Evolutionary conservation across 2,888 invertebrate species (phyloP).

Genomic region (Seira sanloemensis): DNA sequence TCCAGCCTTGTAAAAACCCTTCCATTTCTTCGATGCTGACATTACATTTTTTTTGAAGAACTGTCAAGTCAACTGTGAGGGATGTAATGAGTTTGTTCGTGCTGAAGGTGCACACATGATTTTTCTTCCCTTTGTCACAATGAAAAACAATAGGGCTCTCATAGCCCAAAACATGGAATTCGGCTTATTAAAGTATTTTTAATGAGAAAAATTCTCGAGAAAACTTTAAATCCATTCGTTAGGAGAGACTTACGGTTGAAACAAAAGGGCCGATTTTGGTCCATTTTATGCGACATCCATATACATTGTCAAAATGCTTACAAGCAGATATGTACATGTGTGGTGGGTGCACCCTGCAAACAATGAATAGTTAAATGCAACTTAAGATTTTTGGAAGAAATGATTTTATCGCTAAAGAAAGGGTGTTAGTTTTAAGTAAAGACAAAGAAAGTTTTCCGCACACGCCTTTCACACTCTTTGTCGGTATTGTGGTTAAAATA

Average conservation of each 20-base stretch:
- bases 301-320: too few relatives aligned
- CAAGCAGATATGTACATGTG: too few relatives aligned
- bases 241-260: constrained; percentile 29
- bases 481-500: constrained; percentile 15
- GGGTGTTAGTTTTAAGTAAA: too few relatives aligned
- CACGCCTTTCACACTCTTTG: constrained; percentile 45
- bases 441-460: constrained; percentile 46
- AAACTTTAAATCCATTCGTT: constrained; percentile 30
- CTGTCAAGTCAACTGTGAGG: constrained; percentile 33
- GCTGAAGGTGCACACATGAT: background rate
- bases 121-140: constrained; percentile 25
- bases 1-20: too few relatives aligned
- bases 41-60: constrained; percentile 4
- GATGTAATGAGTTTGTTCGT: constrained; percentile 22
- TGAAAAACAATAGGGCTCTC: constrained; percentile 44
- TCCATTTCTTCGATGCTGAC: background rate
- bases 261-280: too few relatives aligned
- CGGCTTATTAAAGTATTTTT: background rate
- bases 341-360: too few relatives aligned
- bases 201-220: constrained; percentile 32
- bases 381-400: too few relatives aligned
- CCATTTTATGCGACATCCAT: too few relatives aligned
- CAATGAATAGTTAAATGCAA: too few relatives aligned
- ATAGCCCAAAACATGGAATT: background rate
- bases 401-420: too few relatives aligned